Percentiles rank a stretch among this genome's conserved stretches.
Evolutionary conservation across 2,113 vertebrate genomes (phyloP).

Genomic region (Mustela nigripes): DNA sequence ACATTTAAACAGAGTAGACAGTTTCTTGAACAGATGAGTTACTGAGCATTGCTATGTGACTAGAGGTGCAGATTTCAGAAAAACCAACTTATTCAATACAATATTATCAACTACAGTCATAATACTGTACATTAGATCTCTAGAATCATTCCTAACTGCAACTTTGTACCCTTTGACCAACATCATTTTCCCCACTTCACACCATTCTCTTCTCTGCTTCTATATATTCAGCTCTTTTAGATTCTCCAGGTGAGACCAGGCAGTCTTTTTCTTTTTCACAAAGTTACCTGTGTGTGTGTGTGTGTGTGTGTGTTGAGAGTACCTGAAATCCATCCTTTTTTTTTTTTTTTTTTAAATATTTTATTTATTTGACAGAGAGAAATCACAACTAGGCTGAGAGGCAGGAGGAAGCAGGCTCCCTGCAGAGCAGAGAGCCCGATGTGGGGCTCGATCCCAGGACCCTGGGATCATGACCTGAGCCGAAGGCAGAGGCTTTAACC

Average conservation of each 20-base stretch:
- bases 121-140: background rate
- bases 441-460: too few species aligned
- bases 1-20: background rate
- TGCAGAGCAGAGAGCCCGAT: too few species aligned
- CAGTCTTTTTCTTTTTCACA: background rate
- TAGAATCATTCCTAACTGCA: background rate
- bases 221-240: background rate
- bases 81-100: background rate
- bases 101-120: background rate
- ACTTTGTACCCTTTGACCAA: background rate
- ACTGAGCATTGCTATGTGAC: background rate
- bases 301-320: background rate
- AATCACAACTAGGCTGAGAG: too few species aligned
- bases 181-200: background rate
- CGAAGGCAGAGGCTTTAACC: too few species aligned
- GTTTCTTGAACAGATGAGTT: background rate
- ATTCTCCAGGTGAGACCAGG: background rate
- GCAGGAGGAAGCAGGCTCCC: too few species aligned
- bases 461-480: too few species aligned
- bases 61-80: background rate
- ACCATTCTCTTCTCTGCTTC: background rate
- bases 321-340: background rate
- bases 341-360: too few species aligned
- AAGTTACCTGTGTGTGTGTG: background rate
- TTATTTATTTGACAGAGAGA: too few species aligned